Base-by-base conservation (phyloP, 2,797 vertebrate species). In the Helarctos malayanus region DNA sequence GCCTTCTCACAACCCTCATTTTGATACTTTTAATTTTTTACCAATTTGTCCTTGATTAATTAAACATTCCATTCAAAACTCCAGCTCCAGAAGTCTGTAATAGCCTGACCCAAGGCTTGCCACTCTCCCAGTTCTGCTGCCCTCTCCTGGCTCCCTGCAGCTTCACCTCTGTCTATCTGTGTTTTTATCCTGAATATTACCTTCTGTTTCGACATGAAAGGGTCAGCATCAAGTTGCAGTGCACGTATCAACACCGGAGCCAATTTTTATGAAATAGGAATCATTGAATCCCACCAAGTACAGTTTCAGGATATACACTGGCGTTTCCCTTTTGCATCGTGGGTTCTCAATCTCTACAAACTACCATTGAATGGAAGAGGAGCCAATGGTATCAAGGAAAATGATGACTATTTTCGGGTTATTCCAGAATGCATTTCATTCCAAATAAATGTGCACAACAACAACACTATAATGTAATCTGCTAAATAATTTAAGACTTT, bases 31-130 rank as follows among this genome's bases (percentile, higher is more conserved):
- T 49, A 83, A 76, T 52, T 71, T 78, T 71, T 89, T 56, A 87
- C 78, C 71, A 57, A 2, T 69, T 89, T 87, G 12, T 82, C 69
- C 49, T 78, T 75, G 86, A 89, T 83, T 85, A 83, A 69, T n/a
- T 94, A 75, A 95, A 56, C 14, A 92, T 56, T 69, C 35, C 59
- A 89, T 92, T 81, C 63, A 95, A 93, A 87, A 96, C 21, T 92
- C 25, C 82, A 76, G 41, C 27, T 92, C 59, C 21, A 68, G 29
- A 87, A 83, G 27, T 89, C 18, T 38, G 16, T 47, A 47, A 18
- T 89, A 76, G 27, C 13, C 9, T 76, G 68, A 84, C 5, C 27
- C 11, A 76, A 75, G 27, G 9, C 32, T 45, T 85, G 38, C 13
- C 38, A 63, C 47, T 47, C 56, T 61, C 21, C 81, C 21, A 63